Percentiles rank a stretch among this genome's conserved stretches.
Evolutionary conservation across 2,113 vertebrate species (phyloP).

Genomic region (Agelaius phoeniceus): DNA sequence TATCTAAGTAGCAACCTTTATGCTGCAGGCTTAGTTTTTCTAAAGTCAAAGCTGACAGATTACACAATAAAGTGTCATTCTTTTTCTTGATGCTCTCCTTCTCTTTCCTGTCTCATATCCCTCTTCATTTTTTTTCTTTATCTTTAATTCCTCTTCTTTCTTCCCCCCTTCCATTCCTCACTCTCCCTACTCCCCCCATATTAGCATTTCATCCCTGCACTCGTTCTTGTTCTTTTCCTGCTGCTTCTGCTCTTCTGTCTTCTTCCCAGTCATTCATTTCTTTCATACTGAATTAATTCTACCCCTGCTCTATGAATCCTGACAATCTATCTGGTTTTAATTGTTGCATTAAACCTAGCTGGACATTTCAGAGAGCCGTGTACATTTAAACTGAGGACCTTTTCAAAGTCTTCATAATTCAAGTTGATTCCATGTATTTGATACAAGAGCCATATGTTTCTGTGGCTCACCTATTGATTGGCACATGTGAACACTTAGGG

Average conservation of each 20-base stretch:
- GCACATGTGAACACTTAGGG: conserved; percentile 30
- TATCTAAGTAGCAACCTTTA: background rate
- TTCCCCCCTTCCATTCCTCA: background rate
- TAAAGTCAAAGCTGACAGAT: background rate
- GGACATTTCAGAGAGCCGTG: conserved; percentile 39
- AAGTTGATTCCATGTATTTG: conserved; percentile 43
- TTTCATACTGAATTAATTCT: conserved; percentile 50
- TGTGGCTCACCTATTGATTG: conserved; percentile 27
- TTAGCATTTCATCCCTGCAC: background rate
- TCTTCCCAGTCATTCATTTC: conserved; percentile 22
- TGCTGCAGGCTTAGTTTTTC: background rate
- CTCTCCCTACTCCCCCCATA: background rate
- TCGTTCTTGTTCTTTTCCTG: background rate
- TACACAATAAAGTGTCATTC: background rate
- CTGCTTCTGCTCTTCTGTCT: conserved; percentile 2
- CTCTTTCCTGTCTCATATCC: background rate
- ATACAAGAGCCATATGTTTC: conserved; percentile 50
- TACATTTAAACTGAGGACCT: conserved; percentile 41
- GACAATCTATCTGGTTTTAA: conserved; percentile 62
- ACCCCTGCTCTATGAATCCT: conserved; percentile 4
- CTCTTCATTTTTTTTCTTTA: background rate
- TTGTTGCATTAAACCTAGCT: conserved; percentile 43
- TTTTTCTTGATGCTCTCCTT: background rate
- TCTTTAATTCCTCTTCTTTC: background rate
- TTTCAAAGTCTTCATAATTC: conserved; percentile 65